Conservation (phyloP, 2,888 invertebrate species). For the Holacanthella duospinosa region DNA sequence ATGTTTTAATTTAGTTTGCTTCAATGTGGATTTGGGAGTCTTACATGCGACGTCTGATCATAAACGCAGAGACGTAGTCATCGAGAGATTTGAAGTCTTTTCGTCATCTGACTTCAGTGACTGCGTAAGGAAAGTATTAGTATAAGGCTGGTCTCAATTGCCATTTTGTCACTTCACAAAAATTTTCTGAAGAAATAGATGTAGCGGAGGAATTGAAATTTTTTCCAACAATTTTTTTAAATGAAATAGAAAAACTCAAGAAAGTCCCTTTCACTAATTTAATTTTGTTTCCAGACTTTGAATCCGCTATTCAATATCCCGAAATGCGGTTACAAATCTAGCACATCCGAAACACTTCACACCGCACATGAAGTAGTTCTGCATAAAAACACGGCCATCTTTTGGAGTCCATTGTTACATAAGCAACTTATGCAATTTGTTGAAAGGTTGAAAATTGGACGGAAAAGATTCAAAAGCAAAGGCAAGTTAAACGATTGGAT, state of each 20-base stretch:
- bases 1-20: conserved; percentile 25
- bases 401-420: conserved; percentile 37
- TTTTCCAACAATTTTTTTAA: not conserved
- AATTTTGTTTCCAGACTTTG: conserved; percentile 25
- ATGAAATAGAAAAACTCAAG: not conserved
- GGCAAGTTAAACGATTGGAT: too few species aligned
- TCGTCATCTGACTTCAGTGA: conserved; percentile 37
- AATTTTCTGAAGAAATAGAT: too few species aligned
- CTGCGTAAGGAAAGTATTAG: conserved; percentile 26
- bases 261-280: not conserved
- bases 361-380: conserved; percentile 20
- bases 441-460: conserved; percentile 20
- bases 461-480: conserved; percentile 5
- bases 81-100: conserved; percentile 36
- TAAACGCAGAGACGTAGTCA: conserved; percentile 19
- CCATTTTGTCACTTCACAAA: too few species aligned
- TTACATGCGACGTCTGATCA: conserved; percentile 30
- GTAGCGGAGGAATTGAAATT: too few species aligned
- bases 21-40: conserved; percentile 34
- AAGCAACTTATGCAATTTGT: conserved; percentile 31
- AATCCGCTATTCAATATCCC: conserved; percentile 35
- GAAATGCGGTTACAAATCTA: conserved; percentile 28
- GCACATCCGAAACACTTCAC: not conserved
- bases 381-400: conserved; percentile 29
- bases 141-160: too few species aligned